Evolutionary conservation across 1,140 invertebrate genomes (phyloP).

Genomic region (Drosophila miranda): DNA sequence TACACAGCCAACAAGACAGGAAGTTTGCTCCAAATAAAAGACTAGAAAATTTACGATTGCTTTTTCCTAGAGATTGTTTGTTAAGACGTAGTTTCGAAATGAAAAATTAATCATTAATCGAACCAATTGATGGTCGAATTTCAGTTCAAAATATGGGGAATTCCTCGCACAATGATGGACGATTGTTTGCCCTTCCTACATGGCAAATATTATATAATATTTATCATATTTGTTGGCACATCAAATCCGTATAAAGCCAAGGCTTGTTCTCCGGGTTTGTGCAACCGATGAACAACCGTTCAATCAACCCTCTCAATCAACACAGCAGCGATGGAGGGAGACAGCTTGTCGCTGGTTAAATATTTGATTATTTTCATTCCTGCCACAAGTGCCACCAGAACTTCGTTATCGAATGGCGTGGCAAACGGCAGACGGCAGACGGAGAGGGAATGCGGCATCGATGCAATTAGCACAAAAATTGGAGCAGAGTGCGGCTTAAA

Average conservation of each 20-base stretch:
- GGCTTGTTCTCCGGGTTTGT: neutral
- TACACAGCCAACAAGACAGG: slow-evolving; percentile 40
- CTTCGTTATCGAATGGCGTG: slow-evolving; percentile 12
- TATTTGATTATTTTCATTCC: slow-evolving; percentile 7
- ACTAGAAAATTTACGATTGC: slow-evolving; percentile 8
- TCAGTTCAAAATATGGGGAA: no score
- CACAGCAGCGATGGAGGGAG: slow-evolving; percentile 20
- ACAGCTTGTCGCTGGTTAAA: slow-evolving; percentile 26
- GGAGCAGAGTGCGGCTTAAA: slow-evolving; percentile 2
- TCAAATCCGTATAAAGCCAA: neutral
- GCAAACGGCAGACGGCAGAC: neutral
- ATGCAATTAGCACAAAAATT: slow-evolving; percentile 33
- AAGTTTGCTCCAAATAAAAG: slow-evolving; percentile 53
- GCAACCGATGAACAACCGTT: slow-evolving; percentile 22
- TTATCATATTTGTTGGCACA: slow-evolving; percentile 1
- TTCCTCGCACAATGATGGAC: no score
- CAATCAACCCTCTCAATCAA: slow-evolving; percentile 17
- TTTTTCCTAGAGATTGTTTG: neutral
- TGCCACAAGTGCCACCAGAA: no score
- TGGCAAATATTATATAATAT: neutral
- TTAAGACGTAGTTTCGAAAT: no score
- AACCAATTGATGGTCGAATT: no score
- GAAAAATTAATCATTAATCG: no score
- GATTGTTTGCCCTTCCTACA: neutral
- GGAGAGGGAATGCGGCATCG: slow-evolving; percentile 1